A percentile compares a stretch with the other conserved stretches of the same genome.
Conservation (phyloP, 2,888 invertebrate species). For the Laspeyria flexula region DNA sequence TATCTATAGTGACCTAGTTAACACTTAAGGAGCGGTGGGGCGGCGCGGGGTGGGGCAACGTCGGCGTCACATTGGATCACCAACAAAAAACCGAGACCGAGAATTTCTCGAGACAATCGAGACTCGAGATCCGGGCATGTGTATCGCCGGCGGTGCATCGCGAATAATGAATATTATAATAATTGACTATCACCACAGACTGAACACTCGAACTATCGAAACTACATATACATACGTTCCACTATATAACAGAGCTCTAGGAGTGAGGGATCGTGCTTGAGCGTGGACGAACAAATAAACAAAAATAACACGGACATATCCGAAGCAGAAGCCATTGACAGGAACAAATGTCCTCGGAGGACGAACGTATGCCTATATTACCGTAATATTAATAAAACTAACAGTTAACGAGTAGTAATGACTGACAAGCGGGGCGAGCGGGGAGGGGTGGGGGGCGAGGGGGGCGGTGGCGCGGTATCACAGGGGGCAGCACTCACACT, state of each 20-base stretch:
- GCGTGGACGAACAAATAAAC: neutral
- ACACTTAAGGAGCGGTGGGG: conserved; percentile 64
- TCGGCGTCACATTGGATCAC: conserved; percentile 44
- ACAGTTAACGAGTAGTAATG: conserved; percentile 23
- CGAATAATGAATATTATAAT: conserved; percentile 67
- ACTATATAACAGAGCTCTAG: neutral
- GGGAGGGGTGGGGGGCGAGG: conserved; percentile 13
- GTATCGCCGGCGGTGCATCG: conserved; percentile 51
- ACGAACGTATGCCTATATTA: conserved; percentile 34
- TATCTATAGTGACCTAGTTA: conserved; percentile 75
- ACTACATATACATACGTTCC: conserved; percentile 32
- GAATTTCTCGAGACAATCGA: neutral
- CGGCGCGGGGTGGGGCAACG: conserved; percentile 55
- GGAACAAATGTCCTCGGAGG: too few relatives aligned
- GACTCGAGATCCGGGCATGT: conserved; percentile 28
- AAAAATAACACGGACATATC: too few relatives aligned
- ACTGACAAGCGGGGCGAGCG: conserved; percentile 23
- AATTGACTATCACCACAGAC: conserved; percentile 79
- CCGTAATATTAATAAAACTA: conserved; percentile 25
- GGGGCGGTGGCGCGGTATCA: conserved; percentile 53
- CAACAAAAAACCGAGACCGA: neutral
- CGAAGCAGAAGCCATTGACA: too few relatives aligned
- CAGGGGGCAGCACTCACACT: conserved; percentile 63
- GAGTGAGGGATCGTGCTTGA: neutral
- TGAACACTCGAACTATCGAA: conserved; percentile 47